Evolutionary conservation across 2,888 invertebrate species (phyloP), one percentile per base, ranked within the genome.

Genomic region (Spilosoma lubricipeda): DNA sequence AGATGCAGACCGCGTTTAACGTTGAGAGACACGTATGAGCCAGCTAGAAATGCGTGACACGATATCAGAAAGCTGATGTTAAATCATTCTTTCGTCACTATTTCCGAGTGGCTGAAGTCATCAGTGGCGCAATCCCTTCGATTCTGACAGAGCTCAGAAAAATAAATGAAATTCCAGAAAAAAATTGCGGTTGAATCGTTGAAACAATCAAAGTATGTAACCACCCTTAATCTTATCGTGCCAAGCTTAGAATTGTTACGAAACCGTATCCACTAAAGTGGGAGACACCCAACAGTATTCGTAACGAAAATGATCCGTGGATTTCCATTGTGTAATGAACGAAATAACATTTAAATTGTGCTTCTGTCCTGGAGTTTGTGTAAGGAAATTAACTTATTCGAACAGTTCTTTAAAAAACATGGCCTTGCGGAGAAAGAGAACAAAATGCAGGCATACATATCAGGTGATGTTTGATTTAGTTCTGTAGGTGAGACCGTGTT

Each of bases 341-440:
- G 36, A 36, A n/a, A 69, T 36, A 9, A 36, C 33, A 33, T 52
- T 68, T 36, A 68, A 68, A 52, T 52, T 69, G 33, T 69, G 33
- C 33, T 20, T 48, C 3, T 52, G 56, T 36, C 36, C 52, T 8
- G n/a, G 23, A 56, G 5, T 23, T 66, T 66, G 36, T 66, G 65
- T 66, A 66, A 66, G 65, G 20, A 66, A 66, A 66, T 66, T 39
- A 39, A 66, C 33, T 39, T 1, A 66, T 39, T 36, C 65, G 36
- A 66, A 30, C 30, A 56, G 52, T 68, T 15, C 48, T n/a, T 69
- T 33, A 18, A 63, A 63, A 18, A 63, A 30, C 5, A 63, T 63
- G 63, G 63, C 30, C 18, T 36, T 69, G 48, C 36, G 69, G n/a
- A 23, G 7, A 33, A 69, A 39, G 69, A 56, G n/a, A 52, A 23